Base-by-base conservation (phyloP, 1,140 invertebrate species). In the Pseudobourletiella spinata region DNA sequence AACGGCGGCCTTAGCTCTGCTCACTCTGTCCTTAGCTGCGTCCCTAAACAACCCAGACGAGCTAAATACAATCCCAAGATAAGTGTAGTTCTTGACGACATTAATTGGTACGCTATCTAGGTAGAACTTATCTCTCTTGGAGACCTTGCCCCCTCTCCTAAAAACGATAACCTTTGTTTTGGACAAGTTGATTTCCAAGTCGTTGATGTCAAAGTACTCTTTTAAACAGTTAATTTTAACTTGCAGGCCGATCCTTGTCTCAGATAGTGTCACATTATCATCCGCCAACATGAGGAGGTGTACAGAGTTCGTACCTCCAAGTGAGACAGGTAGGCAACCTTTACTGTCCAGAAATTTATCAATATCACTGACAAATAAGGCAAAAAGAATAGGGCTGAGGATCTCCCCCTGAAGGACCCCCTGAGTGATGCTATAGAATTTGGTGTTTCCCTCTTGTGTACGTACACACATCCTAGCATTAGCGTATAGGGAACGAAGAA, bases 121-220 rank as follows among this genome's bases (percentile, higher is more conserved):
- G 6, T 16, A 60, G 24, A 64, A 64, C 26, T 55, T 58, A 0
- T 6, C 3, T 0, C 22, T 20, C 22, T 30, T 56, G 16, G 16
- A n/a, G 1, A 56, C 2, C 1, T 1, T 14, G 0, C 70, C 68
- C 1, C 64, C 63, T 14, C 46, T 58, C 51, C 70, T 64, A 43
- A 71, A 72, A 18, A 71, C 48, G 3, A 72, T 43, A 1, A 71
- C 55, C 44, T 69, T 70, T 15, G 71, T 71, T 65, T 72, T 71
- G 2, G 2, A 26, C 11, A 66, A 42, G 32, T 71, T 69, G 4
- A 72, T 58, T 28, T 32, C 63, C 3, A 72, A 32, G 16, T 59
- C 56, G 15, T 61, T 59, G 11, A 14, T 18, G 0, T 30, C 24
- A 44, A 65, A 71, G 48, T 70, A 72, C 44, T 61, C n/a, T 15